phyloP scores from a whole-genome alignment of 1,140 invertebrate species.

The Oryctes rhinoceros region DNA sequence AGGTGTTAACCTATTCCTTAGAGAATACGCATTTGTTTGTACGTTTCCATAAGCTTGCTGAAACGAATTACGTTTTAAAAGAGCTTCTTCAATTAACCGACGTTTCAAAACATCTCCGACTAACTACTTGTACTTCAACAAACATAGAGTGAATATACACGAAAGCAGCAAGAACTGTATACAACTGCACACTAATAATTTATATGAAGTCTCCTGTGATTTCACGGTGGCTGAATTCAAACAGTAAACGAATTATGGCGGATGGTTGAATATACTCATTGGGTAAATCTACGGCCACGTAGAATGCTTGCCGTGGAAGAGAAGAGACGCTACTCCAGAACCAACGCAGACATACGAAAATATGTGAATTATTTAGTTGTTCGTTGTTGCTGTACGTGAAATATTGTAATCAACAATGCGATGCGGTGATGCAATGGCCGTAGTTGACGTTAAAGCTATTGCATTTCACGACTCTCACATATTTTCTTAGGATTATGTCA shows the following conservation, averaged over 20 bases:
- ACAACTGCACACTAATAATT: not conserved
- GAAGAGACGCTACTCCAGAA: not conserved
- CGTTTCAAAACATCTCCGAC: too few species aligned
- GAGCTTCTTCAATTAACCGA: too few species aligned
- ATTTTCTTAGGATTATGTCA: too few species aligned
- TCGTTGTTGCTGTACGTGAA: not conserved
- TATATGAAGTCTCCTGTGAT: not conserved
- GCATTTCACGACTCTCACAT: too few species aligned
- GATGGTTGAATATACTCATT: not conserved
- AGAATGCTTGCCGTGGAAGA: not conserved
- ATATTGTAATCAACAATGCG: not conserved
- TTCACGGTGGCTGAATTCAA: not conserved
- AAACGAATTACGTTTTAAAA: too few species aligned
- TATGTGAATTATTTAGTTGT: conserved; percentile 7
- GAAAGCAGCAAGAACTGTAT: too few species aligned
- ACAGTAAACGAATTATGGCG: conserved; percentile 9
- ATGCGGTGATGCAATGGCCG: not conserved
- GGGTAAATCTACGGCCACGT: not conserved
- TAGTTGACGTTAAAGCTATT: not conserved
- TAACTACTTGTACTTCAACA: too few species aligned
- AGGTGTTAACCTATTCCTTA: too few species aligned
- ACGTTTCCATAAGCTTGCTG: too few species aligned
- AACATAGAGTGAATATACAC: too few species aligned
- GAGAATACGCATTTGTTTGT: too few species aligned
- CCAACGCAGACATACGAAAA: not conserved